Base-by-base conservation (phyloP, 2,113 vertebrate species). In the Archilochus colubris region DNA sequence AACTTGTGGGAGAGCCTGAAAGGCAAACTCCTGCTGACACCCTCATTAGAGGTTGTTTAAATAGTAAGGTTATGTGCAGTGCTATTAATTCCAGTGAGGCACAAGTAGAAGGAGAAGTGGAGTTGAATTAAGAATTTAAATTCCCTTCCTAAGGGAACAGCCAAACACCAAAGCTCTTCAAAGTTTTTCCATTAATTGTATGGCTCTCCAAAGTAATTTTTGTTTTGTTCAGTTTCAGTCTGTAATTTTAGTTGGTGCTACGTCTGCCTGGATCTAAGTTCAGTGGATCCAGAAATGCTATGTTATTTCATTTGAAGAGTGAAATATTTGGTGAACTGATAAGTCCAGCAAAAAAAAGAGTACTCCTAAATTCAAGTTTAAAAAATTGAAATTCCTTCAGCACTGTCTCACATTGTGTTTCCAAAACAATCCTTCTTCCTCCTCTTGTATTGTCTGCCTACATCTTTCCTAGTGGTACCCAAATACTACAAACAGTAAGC, bases 41-140 rank as follows among this genome's bases (percentile, higher is more conserved):
- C 15, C 12, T 89, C 86, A 91, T 91, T 67, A 82, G 55, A 12
- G 4, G 31, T 53, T 93, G 59, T 82, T 95, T 55, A 81, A 93
- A 91, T 6, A 85, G 55, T 31, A 87, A 86, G 51, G 57, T 85
- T 94, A 69, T 36, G 43, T 59, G 33, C 51, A 80, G 63, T 59
- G 51, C n/a, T 82, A 55, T 86, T 95, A 82, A 94, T 70, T 89
- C 85, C 7, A 1, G 59, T 7, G 5, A 55, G 48, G 28, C 6
- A 83, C 46, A 80, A 87, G 43, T 24, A 77, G 50, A 33, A 91
- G 68, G 24, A 93, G 14, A 77, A 91, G 43, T 9, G 59, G 25
- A 7, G 57, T 19, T 83, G 63, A 89, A 94, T 58, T 73, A 87
- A 82, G 67, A 89, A 88, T 83, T 93, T 30, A 55, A 94, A 91